Conservation (phyloP, 2,113 vertebrate genomes). For the Menidia beryllina region DNA sequence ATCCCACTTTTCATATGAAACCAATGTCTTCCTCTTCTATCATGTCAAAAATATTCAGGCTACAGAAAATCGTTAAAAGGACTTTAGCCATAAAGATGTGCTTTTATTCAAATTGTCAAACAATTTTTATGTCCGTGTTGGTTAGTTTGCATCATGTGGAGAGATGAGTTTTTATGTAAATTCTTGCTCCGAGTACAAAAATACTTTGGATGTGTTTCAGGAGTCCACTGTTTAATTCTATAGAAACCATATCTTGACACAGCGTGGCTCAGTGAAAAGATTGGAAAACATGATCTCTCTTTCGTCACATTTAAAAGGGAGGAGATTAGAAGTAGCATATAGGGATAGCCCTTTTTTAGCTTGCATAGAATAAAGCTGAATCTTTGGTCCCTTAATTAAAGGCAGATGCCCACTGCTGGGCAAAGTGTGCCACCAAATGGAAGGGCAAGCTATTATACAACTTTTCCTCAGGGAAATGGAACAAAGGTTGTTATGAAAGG, state of each 20-base stretch:
- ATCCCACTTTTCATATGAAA: too few species aligned
- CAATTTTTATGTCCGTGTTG: too few species aligned
- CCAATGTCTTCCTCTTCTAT: too few species aligned
- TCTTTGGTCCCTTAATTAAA: slow-evolving; percentile 42
- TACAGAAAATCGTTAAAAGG: too few species aligned
- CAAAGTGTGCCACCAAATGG: neutral
- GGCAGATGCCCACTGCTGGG: slow-evolving; percentile 47
- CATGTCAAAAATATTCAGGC: too few species aligned
- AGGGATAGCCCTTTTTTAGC: slow-evolving; percentile 11
- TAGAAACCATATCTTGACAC: neutral
- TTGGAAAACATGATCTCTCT: neutral
- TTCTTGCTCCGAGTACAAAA: neutral
- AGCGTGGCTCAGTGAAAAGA: neutral
- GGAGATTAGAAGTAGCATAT: neutral
- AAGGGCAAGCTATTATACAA: neutral
- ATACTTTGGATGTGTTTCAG: neutral
- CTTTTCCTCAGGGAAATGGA: slow-evolving; percentile 25
- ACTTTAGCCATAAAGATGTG: too few species aligned
- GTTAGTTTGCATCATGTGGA: too few species aligned
- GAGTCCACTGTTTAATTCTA: neutral
- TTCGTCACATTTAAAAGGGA: slow-evolving; percentile 11
- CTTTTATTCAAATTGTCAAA: too few species aligned
- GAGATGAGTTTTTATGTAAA: neutral
- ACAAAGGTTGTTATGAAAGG: slow-evolving; percentile 17
- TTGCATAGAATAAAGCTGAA: slow-evolving; percentile 25